Percentiles rank a stretch among this genome's conserved stretches.
Conservation (phyloP, 2,888 invertebrate species). For the Mimumesa dahlbomi region DNA sequence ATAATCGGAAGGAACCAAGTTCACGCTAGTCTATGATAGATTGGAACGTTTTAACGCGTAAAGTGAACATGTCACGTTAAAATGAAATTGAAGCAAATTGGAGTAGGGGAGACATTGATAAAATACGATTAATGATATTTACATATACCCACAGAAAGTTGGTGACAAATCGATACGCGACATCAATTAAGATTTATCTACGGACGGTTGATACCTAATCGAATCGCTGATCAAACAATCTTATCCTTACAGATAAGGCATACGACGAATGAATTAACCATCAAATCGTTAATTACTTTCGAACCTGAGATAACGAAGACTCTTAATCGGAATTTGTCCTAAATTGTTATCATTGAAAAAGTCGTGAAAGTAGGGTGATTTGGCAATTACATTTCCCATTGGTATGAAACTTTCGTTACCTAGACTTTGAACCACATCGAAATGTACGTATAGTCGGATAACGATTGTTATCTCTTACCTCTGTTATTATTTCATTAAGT, state of each 20-base stretch:
- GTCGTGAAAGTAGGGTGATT: slow-evolving; percentile 22
- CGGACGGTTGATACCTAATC: slow-evolving; percentile 49
- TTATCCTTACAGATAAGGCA: slow-evolving; percentile 57
- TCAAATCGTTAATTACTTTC: slow-evolving; percentile 62
- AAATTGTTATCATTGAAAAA: slow-evolving; percentile 27
- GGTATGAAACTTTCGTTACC: slow-evolving; percentile 6
- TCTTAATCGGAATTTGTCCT: slow-evolving; percentile 21
- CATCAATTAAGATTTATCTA: slow-evolving; percentile 66
- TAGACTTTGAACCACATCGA: slow-evolving; percentile 26
- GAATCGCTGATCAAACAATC: slow-evolving; percentile 50
- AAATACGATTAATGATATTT: slow-evolving; percentile 49
- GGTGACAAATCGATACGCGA: slow-evolving; percentile 49
- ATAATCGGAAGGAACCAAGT: too few relatives aligned
- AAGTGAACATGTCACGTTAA: not conserved
- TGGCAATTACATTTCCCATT: slow-evolving; percentile 27
- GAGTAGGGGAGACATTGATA: slow-evolving; percentile 15
- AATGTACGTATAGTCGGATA: too few relatives aligned
- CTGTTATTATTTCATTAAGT: too few relatives aligned
- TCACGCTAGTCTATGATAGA: too few relatives aligned
- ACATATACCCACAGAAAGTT: slow-evolving; percentile 48
- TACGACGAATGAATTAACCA: slow-evolving; percentile 52
- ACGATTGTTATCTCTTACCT: too few relatives aligned
- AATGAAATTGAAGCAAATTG: not conserved
- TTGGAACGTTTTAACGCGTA: not conserved
- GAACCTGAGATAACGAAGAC: slow-evolving; percentile 30